phyloP scores from a whole-genome alignment of 2,797 vertebrate genomes.

The Betta splendens region DNA sequence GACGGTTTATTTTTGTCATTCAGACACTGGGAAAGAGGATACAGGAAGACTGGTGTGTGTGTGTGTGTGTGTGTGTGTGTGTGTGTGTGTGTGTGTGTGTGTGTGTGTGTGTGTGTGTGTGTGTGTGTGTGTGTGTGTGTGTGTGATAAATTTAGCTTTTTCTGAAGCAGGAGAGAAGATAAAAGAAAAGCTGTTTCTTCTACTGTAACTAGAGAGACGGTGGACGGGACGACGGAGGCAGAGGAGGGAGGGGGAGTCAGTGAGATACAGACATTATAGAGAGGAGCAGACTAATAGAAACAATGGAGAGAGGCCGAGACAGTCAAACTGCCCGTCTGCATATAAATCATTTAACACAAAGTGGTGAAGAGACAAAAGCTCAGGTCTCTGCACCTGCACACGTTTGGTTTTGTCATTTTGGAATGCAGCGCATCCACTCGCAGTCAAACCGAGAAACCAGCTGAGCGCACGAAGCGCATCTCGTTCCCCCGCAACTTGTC shows the following conservation, averaged over 20 bases:
- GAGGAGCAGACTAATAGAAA: slow-evolving; percentile 46
- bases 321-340: slow-evolving; percentile 55
- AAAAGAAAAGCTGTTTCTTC: slow-evolving; percentile 12
- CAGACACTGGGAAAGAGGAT: not conserved
- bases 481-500: slow-evolving; percentile 9
- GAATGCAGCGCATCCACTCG: slow-evolving; percentile 15
- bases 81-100: too few relatives aligned
- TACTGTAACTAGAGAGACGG: slow-evolving; percentile 20
- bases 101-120: too few relatives aligned
- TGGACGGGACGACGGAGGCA: slow-evolving; percentile 15
- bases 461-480: too few relatives aligned
- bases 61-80: too few relatives aligned
- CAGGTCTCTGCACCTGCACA: slow-evolving; percentile 31
- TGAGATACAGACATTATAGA: slow-evolving; percentile 38
- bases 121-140: too few relatives aligned
- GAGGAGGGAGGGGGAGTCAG: slow-evolving; percentile 18
- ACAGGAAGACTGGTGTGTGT: not conserved
- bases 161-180: not conserved
- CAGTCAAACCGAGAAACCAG: not conserved
- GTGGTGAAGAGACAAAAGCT: slow-evolving; percentile 52
- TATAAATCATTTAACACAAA: slow-evolving; percentile 69
- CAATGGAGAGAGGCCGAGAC: slow-evolving; percentile 30
- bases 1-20: not conserved
- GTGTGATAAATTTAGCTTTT: not conserved
- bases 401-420: slow-evolving; percentile 36